Evolutionary conservation across 2,797 vertebrate species (phyloP), one percentile per base, ranked within the genome.

Genomic region (Coilia nasus): DNA sequence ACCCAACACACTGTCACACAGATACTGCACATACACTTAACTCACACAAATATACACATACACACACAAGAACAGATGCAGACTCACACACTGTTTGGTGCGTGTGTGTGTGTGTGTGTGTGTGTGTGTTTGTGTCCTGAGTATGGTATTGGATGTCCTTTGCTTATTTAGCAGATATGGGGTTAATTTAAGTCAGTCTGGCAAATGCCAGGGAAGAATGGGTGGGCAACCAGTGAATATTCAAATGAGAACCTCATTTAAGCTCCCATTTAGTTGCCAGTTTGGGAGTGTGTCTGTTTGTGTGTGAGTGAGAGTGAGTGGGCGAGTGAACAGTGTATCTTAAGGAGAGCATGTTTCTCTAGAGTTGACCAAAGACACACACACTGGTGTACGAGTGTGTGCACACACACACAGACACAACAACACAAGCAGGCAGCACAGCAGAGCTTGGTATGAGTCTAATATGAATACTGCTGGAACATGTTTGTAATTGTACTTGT

Each of bases 211-310:
- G 91, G 88, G 15, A 89, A 82, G 75, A 82, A 60, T 35, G 28
- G 15, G 28, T 57, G 54, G 83, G 41, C 59, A 84, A 83, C 87
- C 91, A 87, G 93, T 94, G 90, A 92, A 95, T 96, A 95, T 96
- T 96, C 91, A 94, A 93, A 91, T 84, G 23, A 56, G 87, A 91
- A 92, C 92, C 82, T 91, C 92, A 92, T 94, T 93, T 89, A 89
- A 88, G 90, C 88, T 88, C 89, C 83, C 67, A 92, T 92, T 88
- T 89, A 89, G 90, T 91, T 90, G 88, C 90, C 86, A 93, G 64
- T 91, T 93, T 92, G 85, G 88, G 85, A 19, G 67, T 35, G 41
- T 7, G 28, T 59, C 2, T 41, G 28, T 41, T 47, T 19, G 81
- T 10, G 60, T 44, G 14, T 19, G 5, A 41, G 56, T 19, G 19